phyloP scores from a whole-genome alignment of 92 coral and sea anemone species.

The Porites evermanni region DNA sequence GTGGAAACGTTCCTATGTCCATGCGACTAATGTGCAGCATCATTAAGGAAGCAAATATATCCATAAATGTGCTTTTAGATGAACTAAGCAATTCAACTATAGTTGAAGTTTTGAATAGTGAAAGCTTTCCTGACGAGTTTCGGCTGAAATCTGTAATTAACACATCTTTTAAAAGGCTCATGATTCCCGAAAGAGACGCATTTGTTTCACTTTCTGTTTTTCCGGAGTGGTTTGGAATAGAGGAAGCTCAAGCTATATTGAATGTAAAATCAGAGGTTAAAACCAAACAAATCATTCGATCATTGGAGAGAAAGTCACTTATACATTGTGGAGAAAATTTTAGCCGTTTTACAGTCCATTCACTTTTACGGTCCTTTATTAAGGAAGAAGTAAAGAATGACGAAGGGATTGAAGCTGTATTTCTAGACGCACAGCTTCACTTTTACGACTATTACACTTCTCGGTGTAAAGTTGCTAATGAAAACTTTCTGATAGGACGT shows the following conservation, averaged over 20 bases:
- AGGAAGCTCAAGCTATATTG: neutral
- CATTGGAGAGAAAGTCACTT: slow-evolving; percentile 2
- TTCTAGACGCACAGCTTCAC: neutral
- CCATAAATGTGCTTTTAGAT: neutral
- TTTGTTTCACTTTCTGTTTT: slow-evolving; percentile 9
- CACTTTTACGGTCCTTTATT: slow-evolving; percentile 11
- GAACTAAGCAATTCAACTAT: neutral
- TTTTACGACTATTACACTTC: neutral
- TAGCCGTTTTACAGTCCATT: neutral
- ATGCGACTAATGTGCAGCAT: slow-evolving; percentile 16
- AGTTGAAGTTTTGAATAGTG: slow-evolving; percentile 5
- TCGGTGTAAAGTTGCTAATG: neutral
- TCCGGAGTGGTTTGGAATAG: neutral
- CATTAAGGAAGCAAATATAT: neutral
- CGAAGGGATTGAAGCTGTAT: neutral
- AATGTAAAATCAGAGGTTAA: neutral
- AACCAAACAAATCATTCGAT: neutral
- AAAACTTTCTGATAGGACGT: neutral
- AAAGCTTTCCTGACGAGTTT: neutral
- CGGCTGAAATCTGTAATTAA: neutral
- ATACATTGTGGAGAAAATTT: neutral
- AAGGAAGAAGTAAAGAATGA: neutral
- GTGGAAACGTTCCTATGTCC: slow-evolving; percentile 15
- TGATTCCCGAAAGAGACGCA: neutral
- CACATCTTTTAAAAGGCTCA: slow-evolving; percentile 4